Evolutionary conservation across 2,113 vertebrate genomes (phyloP), one percentile per base, ranked within the genome.

Genomic region (Tretioscincus oriximinensis): DNA sequence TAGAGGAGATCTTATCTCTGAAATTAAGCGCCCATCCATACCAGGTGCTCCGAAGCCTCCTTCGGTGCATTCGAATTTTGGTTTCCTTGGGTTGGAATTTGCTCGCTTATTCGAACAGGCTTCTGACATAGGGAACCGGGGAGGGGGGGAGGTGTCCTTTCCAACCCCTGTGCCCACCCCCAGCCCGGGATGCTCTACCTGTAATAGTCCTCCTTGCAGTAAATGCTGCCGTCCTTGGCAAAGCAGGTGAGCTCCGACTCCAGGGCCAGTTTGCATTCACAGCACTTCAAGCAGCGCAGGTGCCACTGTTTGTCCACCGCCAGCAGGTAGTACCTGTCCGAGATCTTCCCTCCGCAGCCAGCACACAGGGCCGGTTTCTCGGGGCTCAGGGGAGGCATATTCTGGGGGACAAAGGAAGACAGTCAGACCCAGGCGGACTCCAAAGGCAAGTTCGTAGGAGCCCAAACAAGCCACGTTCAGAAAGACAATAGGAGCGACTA

Each of bases 201-300:
- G 98, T 99, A 99, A 86, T 99, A 99, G 95, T 99, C 98, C 94
- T 99, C 98, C 94, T 99, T 99, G 96, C 98, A 99, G 93, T 99
- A 99, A 96, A 99, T 99, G 93, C 98, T 99, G 80, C 98, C 98
- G 95, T 99, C 98, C 96, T 99, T 99, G 92, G 98, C 98, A 93
- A 99, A 99, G 95, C 98, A 99, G 91, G 98, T 99, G 90, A 99
- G 97, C 92, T 99, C 98, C 54, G 98, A 99, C 94, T 99, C 98
- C 87, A 99, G 93, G 86, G 98, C 97, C 84, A 99, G 96, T 95
- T 99, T 99, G 97, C 98, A 99, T 96, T 99, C 98, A 96, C 98
- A 99, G 96, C 98, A 99, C 90, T 99, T 99, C 90, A 99, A 97
- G 87, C 98, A 99, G 88, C 98, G 94, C 85, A 99, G 96, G 93